Conservation (phyloP, 2,888 invertebrate species). For the Cerastis rubricosa region DNA sequence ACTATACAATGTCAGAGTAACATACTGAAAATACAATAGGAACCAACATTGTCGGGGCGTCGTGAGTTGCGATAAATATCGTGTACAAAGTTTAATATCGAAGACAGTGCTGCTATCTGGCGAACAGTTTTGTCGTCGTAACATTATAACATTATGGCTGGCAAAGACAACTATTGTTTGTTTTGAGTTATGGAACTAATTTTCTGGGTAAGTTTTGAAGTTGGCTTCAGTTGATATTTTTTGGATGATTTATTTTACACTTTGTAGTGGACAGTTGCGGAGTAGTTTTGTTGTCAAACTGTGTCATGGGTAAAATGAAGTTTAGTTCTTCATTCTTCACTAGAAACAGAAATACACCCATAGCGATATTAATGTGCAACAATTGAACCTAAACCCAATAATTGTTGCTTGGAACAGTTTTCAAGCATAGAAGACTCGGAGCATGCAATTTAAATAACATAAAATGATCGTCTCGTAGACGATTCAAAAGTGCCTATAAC, state of each 20-base stretch:
- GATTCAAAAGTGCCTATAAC: too few species aligned
- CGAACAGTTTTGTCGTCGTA: conserved; percentile 53
- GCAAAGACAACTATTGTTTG: conserved; percentile 56
- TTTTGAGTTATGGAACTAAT: conserved; percentile 60
- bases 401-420: background rate
- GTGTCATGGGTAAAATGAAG: background rate
- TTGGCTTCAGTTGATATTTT: conserved; percentile 38
- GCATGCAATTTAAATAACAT: background rate
- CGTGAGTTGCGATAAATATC: conserved; percentile 52
- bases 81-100: conserved; percentile 61
- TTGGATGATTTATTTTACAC: conserved; percentile 12
- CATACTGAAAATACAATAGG: conserved; percentile 52
- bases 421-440: background rate
- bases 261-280: background rate
- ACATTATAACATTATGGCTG: conserved; percentile 54
- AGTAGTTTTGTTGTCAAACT: background rate
- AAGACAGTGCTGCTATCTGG: conserved; percentile 48
- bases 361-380: background rate
- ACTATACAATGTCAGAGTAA: conserved; percentile 28
- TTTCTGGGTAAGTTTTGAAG: conserved; percentile 44
- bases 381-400: background rate
- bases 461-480: too few species aligned
- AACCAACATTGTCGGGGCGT: conserved; percentile 44
- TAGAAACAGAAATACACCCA: too few species aligned
- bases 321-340: background rate